Percentiles rank a stretch among this genome's conserved stretches.
Evolutionary conservation across 2,888 invertebrate species (phyloP).

Genomic region (Dyspetes luteomarginatus): DNA sequence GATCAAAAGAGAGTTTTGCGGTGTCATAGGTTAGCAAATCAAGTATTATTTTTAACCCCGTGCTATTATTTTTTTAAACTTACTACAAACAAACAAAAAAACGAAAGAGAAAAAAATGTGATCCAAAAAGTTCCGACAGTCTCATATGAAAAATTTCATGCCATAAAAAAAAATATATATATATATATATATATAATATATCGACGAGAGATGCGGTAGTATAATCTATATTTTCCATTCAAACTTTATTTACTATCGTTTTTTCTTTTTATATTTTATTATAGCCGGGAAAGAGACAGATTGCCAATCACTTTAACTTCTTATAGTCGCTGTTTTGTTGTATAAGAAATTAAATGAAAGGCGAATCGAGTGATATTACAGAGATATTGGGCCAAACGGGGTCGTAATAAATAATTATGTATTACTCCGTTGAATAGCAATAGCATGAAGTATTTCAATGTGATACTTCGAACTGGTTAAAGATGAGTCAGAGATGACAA

Average conservation of each 20-base stretch:
- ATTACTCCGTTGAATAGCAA: constrained; percentile 36
- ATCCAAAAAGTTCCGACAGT: constrained; percentile 60
- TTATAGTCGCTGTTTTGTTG: constrained; percentile 74
- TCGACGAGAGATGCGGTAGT: constrained; percentile 28
- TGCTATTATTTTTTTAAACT: constrained; percentile 65
- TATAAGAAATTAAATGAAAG: constrained; percentile 79
- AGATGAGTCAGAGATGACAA: constrained; percentile 23
- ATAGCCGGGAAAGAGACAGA: constrained; percentile 67
- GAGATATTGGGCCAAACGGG: constrained; percentile 17
- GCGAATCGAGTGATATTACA: constrained; percentile 63
- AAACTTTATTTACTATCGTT: constrained; percentile 50
- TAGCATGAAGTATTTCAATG: constrained; percentile 52
- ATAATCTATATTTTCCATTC: constrained; percentile 36
- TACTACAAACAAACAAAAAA: constrained; percentile 48
- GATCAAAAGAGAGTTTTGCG: constrained; percentile 60
- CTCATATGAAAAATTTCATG: constrained; percentile 69
- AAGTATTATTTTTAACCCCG: constrained; percentile 76
- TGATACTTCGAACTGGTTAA: constrained; percentile 49
- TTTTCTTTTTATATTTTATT: too few relatives aligned
- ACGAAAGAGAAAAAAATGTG: constrained; percentile 33
- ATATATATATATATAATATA: constrained; percentile 35
- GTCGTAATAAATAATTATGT: constrained; percentile 5
- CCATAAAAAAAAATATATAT: constrained; percentile 31
- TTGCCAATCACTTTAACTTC: constrained; percentile 77
- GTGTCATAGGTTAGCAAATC: constrained; percentile 67